These are phyloP conservation scores for Dasyprocta punctata DNA, from an alignment of 2,113 vertebrate genomes.

Conservation along the genomic window DNA sequence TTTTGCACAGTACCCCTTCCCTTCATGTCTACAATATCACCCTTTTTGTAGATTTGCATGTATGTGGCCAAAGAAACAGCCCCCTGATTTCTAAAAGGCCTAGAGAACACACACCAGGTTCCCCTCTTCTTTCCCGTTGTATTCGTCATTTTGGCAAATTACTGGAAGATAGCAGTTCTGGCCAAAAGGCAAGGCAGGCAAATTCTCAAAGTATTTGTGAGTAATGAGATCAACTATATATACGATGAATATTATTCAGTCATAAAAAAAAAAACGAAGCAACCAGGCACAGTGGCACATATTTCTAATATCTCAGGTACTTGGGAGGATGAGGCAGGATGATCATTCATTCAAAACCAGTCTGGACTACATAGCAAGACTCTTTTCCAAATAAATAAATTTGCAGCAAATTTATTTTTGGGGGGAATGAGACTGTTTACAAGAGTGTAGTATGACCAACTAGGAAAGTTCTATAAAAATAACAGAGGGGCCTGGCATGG, in stretches of 20 bases:
- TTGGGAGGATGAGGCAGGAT: neutral
- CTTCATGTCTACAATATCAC: too few relatives aligned
- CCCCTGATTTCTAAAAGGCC: too few relatives aligned
- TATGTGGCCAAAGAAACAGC: too few relatives aligned
- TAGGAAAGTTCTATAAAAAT: neutral
- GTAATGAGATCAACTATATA: neutral
- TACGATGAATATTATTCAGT: neutral
- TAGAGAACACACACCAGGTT: too few relatives aligned
- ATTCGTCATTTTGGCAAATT: too few relatives aligned
- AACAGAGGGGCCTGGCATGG: too few relatives aligned
- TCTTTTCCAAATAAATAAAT: neutral
- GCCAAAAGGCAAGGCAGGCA: neutral
- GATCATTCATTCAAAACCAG: neutral
- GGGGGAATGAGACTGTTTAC: neutral
- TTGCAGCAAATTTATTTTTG: neutral
- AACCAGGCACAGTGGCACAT: neutral
- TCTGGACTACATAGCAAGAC: neutral
- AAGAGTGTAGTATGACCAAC: neutral
- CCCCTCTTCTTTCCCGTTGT: too few relatives aligned
- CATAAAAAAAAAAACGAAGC: neutral
- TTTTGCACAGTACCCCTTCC: too few relatives aligned
- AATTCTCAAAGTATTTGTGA: neutral
- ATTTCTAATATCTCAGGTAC: neutral
- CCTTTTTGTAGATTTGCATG: too few relatives aligned
- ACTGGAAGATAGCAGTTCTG: too few relatives aligned